These are phyloP conservation scores for Oxygymnocypris stewartii DNA, from an alignment of 2,113 vertebrate species.

Conservation along the genomic window DNA sequence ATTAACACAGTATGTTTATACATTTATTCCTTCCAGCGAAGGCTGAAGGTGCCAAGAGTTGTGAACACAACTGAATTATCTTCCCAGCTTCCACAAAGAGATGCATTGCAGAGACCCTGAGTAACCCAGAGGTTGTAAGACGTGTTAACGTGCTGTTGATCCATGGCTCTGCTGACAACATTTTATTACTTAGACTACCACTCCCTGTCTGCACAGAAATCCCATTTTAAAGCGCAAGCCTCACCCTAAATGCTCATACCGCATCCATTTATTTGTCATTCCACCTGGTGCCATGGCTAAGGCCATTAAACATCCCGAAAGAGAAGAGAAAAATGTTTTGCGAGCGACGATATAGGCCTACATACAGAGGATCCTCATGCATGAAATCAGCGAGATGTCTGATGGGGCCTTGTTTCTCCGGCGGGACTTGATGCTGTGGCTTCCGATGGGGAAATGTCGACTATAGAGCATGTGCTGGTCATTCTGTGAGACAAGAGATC, in stretches of 20 bases:
- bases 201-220: conserved; percentile 50
- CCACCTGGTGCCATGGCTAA: conserved; percentile 43
- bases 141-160: conserved; percentile 39
- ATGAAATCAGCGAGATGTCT: conserved; percentile 34
- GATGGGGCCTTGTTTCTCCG: conserved; percentile 18
- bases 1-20: conserved; percentile 36
- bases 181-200: conserved; percentile 55
- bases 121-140: conserved; percentile 2
- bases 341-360: conserved; percentile 13
- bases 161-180: conserved; percentile 48
- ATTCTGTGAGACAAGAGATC: not conserved
- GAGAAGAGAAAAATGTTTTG: conserved; percentile 24
- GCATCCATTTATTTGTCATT: conserved; percentile 57
- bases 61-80: conserved; percentile 27
- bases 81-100: conserved; percentile 23
- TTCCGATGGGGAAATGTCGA: not conserved
- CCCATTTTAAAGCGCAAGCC: conserved; percentile 35
- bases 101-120: conserved; percentile 25
- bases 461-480: not conserved
- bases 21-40: conserved; percentile 30
- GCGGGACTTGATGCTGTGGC: not conserved
- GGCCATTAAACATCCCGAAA: conserved; percentile 46
- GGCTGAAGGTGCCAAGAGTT: conserved; percentile 13
- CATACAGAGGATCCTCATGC: conserved; percentile 35
- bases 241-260: conserved; percentile 43